Conservation (phyloP, 2,888 invertebrate species). For the Choreutis nemorana region DNA sequence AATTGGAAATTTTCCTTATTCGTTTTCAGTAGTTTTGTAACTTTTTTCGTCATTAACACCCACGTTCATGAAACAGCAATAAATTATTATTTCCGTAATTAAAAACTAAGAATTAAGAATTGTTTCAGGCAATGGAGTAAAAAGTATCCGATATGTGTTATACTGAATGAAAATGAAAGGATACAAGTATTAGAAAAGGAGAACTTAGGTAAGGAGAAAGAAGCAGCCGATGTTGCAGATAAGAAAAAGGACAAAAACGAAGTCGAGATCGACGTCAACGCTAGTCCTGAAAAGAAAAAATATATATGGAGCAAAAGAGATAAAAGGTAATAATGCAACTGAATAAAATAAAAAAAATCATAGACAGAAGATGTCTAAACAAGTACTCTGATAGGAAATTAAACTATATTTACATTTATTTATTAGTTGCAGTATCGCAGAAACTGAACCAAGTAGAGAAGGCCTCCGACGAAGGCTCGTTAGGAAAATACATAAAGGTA, state of each 20-base stretch:
- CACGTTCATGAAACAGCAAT: not conserved
- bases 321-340: slow-evolving; percentile 36
- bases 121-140: slow-evolving; percentile 81
- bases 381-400: no score
- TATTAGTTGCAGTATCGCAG: slow-evolving; percentile 14
- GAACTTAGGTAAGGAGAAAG: slow-evolving; percentile 13
- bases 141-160: slow-evolving; percentile 90
- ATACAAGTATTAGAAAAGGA: slow-evolving; percentile 56
- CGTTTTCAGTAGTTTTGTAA: no score
- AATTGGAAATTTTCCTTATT: no score
- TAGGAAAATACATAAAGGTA: slow-evolving; percentile 57
- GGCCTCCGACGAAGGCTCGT: slow-evolving; percentile 51
- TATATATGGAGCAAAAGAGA: slow-evolving; percentile 52
- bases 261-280: slow-evolving; percentile 58
- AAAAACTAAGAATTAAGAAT: no score
- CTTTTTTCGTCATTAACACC: no score
- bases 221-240: slow-evolving; percentile 18
- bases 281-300: slow-evolving; percentile 52
- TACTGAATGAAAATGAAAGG: slow-evolving; percentile 59
- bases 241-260: slow-evolving; percentile 36
- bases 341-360: no score
- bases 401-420: not conserved
- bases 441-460: slow-evolving; percentile 42
- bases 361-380: no score
- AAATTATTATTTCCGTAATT: not conserved